Evolutionary conservation across 35 echinoderm and acorn worm genomes (phyloP).

Genomic region (Acanthaster planci): DNA sequence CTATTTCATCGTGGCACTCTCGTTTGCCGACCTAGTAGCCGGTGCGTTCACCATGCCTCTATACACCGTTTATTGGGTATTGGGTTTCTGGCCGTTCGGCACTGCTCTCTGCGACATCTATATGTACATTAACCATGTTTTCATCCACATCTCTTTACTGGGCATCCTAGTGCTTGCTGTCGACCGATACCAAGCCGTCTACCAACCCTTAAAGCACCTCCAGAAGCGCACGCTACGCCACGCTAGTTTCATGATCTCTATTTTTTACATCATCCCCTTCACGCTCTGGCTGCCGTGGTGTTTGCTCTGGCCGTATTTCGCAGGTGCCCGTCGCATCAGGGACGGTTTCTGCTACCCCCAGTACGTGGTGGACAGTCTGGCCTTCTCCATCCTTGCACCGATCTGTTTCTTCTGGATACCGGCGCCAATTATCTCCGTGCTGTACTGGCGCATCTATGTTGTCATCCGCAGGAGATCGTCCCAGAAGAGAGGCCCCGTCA

Average conservation of each 20-base stretch:
- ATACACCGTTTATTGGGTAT: conserved; percentile 45
- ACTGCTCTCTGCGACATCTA: conserved; percentile 34
- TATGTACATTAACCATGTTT: conserved; percentile 50
- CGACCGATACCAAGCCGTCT: conserved; percentile 52
- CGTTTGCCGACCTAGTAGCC: conserved; percentile 31
- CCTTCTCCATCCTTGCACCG: conserved; percentile 39
- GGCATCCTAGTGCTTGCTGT: conserved; percentile 42
- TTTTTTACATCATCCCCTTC: conserved; percentile 41
- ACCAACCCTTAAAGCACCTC: conserved; percentile 32
- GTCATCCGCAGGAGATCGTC: conserved; percentile 1
- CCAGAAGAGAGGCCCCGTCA: neutral
- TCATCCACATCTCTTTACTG: conserved; percentile 52
- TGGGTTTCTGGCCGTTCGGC: conserved; percentile 54
- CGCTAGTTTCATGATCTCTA: conserved; percentile 14
- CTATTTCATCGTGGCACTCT: conserved; percentile 46
- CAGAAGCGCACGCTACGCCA: conserved; percentile 22
- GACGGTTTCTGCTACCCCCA: conserved; percentile 21
- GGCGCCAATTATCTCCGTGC: neutral
- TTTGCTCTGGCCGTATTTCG: conserved; percentile 35
- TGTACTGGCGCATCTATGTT: conserved; percentile 33
- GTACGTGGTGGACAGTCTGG: conserved; percentile 27
- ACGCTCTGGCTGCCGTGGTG: conserved; percentile 29
- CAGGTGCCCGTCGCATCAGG: neutral
- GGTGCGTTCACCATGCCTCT: conserved; percentile 56
- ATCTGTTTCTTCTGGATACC: conserved; percentile 46